Evolutionary conservation across 2,113 vertebrate genomes (phyloP).

Genomic region (Fulica atra): DNA sequence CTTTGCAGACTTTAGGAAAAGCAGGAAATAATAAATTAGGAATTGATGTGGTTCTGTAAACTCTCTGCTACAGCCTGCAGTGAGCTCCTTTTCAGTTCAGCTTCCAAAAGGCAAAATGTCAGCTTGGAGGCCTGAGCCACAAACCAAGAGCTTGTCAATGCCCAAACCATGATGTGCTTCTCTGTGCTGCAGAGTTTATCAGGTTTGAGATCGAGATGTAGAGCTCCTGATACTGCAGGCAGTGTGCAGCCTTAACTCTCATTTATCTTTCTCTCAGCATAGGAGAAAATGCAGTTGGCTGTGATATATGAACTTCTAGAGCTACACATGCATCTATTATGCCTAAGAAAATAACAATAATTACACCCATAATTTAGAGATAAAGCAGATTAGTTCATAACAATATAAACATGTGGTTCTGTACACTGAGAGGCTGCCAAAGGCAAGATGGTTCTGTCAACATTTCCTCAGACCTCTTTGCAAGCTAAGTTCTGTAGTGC

Average conservation of each 20-base stretch:
- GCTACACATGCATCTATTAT: not conserved
- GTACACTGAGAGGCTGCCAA: not conserved
- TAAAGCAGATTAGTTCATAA: not conserved
- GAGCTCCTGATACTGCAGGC: not conserved
- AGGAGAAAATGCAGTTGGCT: not conserved
- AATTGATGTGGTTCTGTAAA: constrained; percentile 20
- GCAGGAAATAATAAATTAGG: constrained; percentile 60
- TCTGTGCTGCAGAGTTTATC: not conserved
- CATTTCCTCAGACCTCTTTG: not conserved
- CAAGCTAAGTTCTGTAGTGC: not conserved
- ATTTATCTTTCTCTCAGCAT: not conserved
- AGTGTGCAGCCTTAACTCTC: not conserved
- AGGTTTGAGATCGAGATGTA: not conserved
- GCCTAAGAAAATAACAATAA: not conserved
- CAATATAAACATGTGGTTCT: not conserved
- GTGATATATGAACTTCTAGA: not conserved
- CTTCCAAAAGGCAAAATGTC: constrained; percentile 2
- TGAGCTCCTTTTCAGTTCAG: constrained; percentile 32
- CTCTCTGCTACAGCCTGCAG: not conserved
- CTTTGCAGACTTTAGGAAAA: not conserved
- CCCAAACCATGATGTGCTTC: not conserved
- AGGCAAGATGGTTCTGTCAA: not conserved
- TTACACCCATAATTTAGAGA: not conserved
- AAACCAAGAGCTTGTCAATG: constrained; percentile 13
- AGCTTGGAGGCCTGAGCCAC: not conserved